Percentiles rank a stretch among this genome's conserved stretches.
These are phyloP conservation scores for Ranitomeya imitator DNA, from an alignment of 2,113 vertebrate species.

Conservation along the genomic window DNA sequence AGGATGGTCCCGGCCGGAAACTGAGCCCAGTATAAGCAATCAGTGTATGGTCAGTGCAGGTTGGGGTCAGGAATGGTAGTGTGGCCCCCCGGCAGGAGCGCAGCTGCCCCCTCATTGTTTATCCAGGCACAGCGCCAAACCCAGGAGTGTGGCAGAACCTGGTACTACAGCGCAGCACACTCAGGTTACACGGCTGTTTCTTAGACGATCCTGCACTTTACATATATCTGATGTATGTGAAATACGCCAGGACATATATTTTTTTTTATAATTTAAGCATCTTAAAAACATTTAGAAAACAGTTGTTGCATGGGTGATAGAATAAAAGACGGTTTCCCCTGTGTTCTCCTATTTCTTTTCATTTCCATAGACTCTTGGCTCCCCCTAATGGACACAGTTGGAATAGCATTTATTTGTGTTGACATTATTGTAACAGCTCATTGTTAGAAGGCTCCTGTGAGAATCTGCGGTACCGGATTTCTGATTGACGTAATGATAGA, in stretches of 20 bases:
- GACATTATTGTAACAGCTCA: neutral
- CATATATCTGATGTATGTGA: too few relatives aligned
- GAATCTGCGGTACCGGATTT: too few relatives aligned
- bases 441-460: too few relatives aligned
- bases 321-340: neutral
- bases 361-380: neutral
- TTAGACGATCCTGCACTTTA: too few relatives aligned
- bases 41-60: neutral
- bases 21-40: neutral
- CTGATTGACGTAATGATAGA: too few relatives aligned
- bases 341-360: neutral
- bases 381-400: constrained; percentile 8
- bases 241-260: too few relatives aligned
- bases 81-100: neutral
- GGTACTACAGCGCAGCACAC: neutral
- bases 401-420: neutral
- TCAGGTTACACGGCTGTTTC: neutral
- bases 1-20: too few relatives aligned
- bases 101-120: neutral
- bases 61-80: neutral
- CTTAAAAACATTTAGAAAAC: too few relatives aligned
- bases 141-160: neutral
- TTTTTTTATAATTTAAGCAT: too few relatives aligned
- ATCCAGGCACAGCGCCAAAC: neutral
- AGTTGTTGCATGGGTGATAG: neutral